Evolutionary conservation across 2,113 vertebrate genomes (phyloP).

Genomic region (Amia ocellicauda): DNA sequence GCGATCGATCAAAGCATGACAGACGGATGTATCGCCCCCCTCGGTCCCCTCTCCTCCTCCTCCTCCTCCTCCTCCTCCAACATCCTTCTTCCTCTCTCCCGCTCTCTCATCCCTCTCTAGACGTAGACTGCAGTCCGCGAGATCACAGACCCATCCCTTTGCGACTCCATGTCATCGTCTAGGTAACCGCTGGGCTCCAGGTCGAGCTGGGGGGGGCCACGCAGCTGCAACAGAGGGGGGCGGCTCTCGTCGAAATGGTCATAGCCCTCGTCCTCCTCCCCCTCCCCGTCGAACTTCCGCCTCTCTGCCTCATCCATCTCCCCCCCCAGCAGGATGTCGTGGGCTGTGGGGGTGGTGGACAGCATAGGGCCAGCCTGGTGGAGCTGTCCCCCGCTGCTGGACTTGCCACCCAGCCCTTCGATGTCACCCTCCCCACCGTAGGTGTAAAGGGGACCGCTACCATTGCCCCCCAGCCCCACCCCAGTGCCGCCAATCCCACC

Average conservation of each 20-base stretch:
- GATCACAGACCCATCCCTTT: constrained; percentile 84
- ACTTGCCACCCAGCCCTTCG: constrained; percentile 58
- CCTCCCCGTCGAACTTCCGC: constrained; percentile 70
- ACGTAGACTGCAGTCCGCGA: constrained; percentile 84
- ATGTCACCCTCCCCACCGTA: constrained; percentile 55
- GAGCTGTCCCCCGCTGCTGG: constrained; percentile 59
- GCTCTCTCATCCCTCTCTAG: constrained; percentile 46
- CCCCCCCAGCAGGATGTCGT: constrained; percentile 64
- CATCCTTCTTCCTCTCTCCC: constrained; percentile 6
- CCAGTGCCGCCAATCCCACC: constrained; percentile 40
- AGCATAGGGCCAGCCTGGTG: constrained; percentile 39
- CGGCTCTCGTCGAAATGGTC: constrained; percentile 64
- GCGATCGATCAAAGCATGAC: too few relatives aligned
- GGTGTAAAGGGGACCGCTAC: constrained; percentile 67
- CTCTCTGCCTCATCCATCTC: constrained; percentile 65
- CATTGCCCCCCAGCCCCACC: constrained; percentile 56
- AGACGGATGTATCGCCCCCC: too few relatives aligned
- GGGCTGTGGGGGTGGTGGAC: constrained; percentile 53
- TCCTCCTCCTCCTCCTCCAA: background rate
- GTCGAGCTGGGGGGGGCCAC: constrained; percentile 42
- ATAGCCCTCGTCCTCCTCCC: constrained; percentile 68
- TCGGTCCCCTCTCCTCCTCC: background rate
- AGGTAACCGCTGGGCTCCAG: constrained; percentile 56
- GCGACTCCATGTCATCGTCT: constrained; percentile 89
- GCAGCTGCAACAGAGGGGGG: constrained; percentile 62